Evolutionary conservation across 1,140 invertebrate species (phyloP), one percentile per base, ranked within the genome.

Genomic region (Drosophila varians): DNA sequence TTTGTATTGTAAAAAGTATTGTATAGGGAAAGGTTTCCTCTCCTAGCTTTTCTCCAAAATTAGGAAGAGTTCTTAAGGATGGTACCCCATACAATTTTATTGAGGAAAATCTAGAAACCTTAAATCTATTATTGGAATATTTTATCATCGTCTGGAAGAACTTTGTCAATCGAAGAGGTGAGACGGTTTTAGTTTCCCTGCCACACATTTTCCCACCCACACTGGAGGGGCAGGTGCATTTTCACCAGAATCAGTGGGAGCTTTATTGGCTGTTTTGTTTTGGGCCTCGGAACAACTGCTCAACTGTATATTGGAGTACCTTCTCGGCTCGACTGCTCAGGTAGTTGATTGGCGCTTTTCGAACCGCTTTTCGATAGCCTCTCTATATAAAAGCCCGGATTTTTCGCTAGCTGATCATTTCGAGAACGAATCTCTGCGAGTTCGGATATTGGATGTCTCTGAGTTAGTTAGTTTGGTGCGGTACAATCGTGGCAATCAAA

Each of bases 371-470:
- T 38, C 54, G 60, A 19, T 40, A 23, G 38, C 19, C 25, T 28
- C 23, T 21, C 46, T 60, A 65, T 86, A 75, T 55, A 84, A 72
- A 18, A 21, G 4, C 11, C 43, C 49, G 26, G 53, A 56, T 48
- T 55, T 40, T 38, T 16, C 56, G 53, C 18, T 26, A 51, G 56
- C 57, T 18, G 53, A 43, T 58, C 76, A 79, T 74, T 74, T 61
- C 36, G 38, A 61, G 61, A 62, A 77, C 65, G 51, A 26, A 77
- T 61, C 60, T 77, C 61, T 52, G n/a, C n/a, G n/a, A 73, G 25
- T 8, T 48, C 23, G 47, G 18, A 36, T 26, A 11, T 68, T 26
- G 21, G 12, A 16, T 64, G 47, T 36, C 31, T 42, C 18, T 43
- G 40, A 23, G 53, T 8, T 9, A 58, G 69, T 52, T 66, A n/a